Conservation (phyloP, 2,113 vertebrate species). For the Mus musculus region GRCm39 chr3:136917501-136918000, state of each 20-base stretch:
- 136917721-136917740: slow-evolving; percentile 64
- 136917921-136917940: not conserved
- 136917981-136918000: not conserved
- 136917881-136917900: fast-evolving
- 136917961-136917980: not conserved
- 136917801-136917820: slow-evolving; percentile 5
- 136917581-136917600: slow-evolving; percentile 75
- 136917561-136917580: slow-evolving; percentile 77
- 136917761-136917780: slow-evolving; percentile 70
- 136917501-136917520: slow-evolving; percentile 65
- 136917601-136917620: slow-evolving; percentile 77
- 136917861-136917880: slow-evolving; percentile 59
- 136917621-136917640: slow-evolving; percentile 81
- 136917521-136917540: slow-evolving; percentile 66
- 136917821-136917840: slow-evolving; percentile 43
- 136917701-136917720: slow-evolving; percentile 72
- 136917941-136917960: not conserved
- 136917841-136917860: not conserved
- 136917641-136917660: slow-evolving; percentile 87
- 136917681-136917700: slow-evolving; percentile 83
- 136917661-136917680: slow-evolving; percentile 89
- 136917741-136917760: slow-evolving; percentile 80
- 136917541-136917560: slow-evolving; percentile 77
- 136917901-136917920: not conserved
- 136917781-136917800: slow-evolving; percentile 58